These are phyloP conservation scores for Melanotaenia pygmaea DNA, from an alignment of 2,797 vertebrate species.

Conservation along the genomic window DNA sequence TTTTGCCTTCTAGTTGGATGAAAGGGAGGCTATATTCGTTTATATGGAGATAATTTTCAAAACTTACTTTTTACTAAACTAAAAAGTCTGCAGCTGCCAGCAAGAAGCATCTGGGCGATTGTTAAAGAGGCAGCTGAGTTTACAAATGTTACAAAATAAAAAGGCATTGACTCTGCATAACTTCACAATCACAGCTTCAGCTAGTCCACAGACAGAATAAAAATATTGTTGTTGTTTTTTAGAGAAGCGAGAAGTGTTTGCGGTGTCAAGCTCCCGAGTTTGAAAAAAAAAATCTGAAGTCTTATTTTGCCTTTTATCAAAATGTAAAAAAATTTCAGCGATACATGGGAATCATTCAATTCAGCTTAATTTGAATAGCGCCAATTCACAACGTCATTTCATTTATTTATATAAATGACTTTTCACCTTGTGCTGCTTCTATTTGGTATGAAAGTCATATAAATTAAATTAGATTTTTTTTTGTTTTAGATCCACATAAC, in stretches of 20 bases:
- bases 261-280: neutral
- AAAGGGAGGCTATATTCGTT: neutral
- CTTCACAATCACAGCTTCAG: no score
- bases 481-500: slow-evolving; percentile 87
- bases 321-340: no score
- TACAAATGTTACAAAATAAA: neutral
- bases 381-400: no score
- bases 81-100: neutral
- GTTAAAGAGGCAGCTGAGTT: neutral
- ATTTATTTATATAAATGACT: no score
- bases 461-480: slow-evolving; percentile 10
- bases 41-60: neutral
- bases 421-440: neutral
- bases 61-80: neutral
- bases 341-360: no score
- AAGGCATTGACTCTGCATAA: neutral
- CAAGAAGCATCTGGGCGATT: neutral
- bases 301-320: no score
- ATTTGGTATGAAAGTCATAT: neutral
- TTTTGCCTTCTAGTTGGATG: neutral
- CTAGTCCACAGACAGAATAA: no score
- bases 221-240: no score
- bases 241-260: neutral
- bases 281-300: neutral
- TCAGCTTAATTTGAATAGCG: no score